phyloP scores from a whole-genome alignment of 2,888 invertebrate genomes.

The Rotaria sp. region DNA sequence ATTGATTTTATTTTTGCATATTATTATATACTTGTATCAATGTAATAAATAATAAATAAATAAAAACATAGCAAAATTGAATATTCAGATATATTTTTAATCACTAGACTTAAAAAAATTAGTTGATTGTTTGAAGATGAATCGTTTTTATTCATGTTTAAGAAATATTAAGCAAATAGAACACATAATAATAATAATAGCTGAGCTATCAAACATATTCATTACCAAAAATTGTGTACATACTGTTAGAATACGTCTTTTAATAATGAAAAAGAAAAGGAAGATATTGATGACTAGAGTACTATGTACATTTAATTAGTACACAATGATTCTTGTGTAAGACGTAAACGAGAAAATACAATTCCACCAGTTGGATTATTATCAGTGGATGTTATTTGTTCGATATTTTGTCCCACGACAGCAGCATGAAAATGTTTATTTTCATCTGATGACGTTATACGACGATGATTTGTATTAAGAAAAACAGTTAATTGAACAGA shows the following conservation, averaged over 20 bases:
- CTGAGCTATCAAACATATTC: no score
- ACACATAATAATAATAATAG: background rate
- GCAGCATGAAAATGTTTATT: conserved; percentile 13
- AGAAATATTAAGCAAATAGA: background rate
- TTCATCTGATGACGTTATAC: background rate
- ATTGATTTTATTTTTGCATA: background rate
- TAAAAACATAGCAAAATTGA: no score
- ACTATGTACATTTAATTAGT: background rate
- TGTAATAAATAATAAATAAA: no score
- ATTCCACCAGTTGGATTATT: background rate
- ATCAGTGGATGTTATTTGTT: background rate
- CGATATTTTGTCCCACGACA: conserved; percentile 24
- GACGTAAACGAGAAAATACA: background rate
- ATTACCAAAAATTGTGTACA: background rate
- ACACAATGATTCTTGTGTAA: background rate
- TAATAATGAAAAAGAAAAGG: background rate
- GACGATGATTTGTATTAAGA: background rate
- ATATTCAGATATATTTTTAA: no score
- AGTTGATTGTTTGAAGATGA: background rate
- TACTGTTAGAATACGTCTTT: background rate
- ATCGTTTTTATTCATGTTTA: background rate
- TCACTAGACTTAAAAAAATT: no score
- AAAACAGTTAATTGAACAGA: background rate
- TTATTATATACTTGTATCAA: no score
- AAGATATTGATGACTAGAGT: background rate